A percentile compares a stretch with the other conserved stretches of the same genome.
Evolutionary conservation across 2,113 vertebrate genomes (phyloP).

Genomic region (Ochotona curzoniae): DNA sequence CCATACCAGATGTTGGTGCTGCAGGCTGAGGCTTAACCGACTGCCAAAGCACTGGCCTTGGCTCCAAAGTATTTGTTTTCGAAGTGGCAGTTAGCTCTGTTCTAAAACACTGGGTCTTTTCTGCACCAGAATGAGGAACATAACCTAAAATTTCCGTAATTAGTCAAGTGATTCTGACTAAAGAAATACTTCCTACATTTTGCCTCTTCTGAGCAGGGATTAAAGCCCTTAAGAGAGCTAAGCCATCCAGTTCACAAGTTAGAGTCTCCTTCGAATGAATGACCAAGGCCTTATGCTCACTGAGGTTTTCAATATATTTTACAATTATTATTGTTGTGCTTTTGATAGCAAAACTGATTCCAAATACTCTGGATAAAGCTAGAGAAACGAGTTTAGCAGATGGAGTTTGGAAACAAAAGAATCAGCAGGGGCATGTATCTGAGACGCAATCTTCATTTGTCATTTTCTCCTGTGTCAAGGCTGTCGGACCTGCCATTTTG

Average conservation of each 20-base stretch:
- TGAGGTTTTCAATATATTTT: not conserved
- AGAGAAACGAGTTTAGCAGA: not conserved
- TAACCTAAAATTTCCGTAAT: not conserved
- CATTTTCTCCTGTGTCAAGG: not conserved
- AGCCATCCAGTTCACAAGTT: not conserved
- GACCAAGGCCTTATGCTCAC: not conserved
- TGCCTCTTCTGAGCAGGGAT: not conserved
- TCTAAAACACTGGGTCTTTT: not conserved
- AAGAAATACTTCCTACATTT: not conserved
- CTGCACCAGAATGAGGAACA: not conserved
- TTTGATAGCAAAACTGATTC: not conserved
- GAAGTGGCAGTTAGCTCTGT: not conserved
- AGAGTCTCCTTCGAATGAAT: not conserved
- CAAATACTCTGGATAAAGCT: not conserved
- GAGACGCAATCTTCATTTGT: not conserved
- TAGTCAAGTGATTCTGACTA: not conserved
- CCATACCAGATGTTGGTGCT: too few species aligned
- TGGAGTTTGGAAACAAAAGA: not conserved
- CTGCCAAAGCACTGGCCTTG: too few species aligned
- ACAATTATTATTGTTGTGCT: not conserved
- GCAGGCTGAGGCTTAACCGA: too few species aligned
- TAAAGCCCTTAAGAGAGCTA: not conserved
- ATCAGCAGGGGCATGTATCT: not conserved
- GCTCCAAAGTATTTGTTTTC: not conserved
- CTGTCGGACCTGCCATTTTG: not conserved